phyloP scores from a whole-genome alignment of 2,113 vertebrate genomes.

The Dromaius novaehollandiae region DNA sequence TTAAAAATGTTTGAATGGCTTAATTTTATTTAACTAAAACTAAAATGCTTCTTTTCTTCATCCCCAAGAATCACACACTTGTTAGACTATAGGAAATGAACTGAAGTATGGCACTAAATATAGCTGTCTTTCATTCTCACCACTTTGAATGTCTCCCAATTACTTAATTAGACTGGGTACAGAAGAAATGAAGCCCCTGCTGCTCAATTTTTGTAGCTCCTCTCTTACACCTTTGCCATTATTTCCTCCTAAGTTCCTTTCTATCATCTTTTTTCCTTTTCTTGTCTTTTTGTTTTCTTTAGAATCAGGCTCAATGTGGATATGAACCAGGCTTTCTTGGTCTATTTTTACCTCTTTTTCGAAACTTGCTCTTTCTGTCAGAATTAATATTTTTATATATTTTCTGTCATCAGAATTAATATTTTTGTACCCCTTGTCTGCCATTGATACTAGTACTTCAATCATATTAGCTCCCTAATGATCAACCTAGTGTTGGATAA shows the following conservation, averaged over 20 bases:
- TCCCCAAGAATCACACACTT: neutral
- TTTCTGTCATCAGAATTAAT: neutral
- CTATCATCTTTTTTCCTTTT: rapidly evolving
- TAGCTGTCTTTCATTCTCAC: slow-evolving; percentile 53
- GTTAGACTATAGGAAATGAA: slow-evolving; percentile 48
- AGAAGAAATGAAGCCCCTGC: neutral
- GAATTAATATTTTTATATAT: no score
- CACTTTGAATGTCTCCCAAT: slow-evolving; percentile 10
- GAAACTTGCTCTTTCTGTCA: neutral
- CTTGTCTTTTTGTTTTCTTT: neutral
- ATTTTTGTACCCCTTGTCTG: neutral
- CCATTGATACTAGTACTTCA: neutral
- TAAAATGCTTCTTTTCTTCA: neutral
- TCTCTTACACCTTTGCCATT: neutral
- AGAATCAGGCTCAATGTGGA: neutral
- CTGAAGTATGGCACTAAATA: slow-evolving; percentile 29
- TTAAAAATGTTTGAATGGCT: neutral
- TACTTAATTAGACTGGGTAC: slow-evolving; percentile 28
- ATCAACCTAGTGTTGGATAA: neutral
- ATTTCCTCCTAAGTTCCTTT: neutral
- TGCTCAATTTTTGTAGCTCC: slow-evolving; percentile 15
- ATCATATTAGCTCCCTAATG: neutral
- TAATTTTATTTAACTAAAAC: slow-evolving; percentile 35
- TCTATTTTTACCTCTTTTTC: neutral
- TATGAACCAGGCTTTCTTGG: neutral